phyloP scores from a whole-genome alignment of 2,888 invertebrate genomes.

The Graphium colonna region DNA sequence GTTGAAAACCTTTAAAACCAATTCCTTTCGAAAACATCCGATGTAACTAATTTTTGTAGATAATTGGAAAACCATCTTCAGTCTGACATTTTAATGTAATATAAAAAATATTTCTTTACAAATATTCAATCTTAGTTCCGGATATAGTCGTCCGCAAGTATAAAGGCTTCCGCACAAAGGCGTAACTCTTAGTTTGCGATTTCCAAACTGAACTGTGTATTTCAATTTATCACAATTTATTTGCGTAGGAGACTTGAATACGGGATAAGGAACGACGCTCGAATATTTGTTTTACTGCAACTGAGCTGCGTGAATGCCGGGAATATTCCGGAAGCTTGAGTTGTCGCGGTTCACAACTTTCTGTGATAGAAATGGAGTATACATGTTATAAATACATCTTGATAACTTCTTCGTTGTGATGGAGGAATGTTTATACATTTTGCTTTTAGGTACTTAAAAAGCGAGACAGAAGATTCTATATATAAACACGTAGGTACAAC shows the following conservation, averaged over 20 bases:
- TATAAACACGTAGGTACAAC: too few species aligned
- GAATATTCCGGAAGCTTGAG: neutral
- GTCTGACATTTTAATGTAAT: too few species aligned
- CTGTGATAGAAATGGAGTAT: neutral
- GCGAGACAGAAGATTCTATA: too few species aligned
- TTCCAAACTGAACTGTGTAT: slow-evolving; percentile 16
- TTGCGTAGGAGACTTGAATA: slow-evolving; percentile 20
- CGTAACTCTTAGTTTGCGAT: slow-evolving; percentile 18
- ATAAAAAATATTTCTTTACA: too few species aligned
- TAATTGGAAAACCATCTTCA: too few species aligned
- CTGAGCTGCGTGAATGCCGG: neutral
- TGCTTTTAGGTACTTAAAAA: too few species aligned
- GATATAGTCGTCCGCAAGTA: neutral
- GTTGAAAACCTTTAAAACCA: too few species aligned
- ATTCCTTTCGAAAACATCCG: too few species aligned
- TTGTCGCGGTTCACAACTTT: neutral
- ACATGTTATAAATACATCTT: too few species aligned
- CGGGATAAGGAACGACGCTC: slow-evolving; percentile 14
- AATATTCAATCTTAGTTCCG: neutral
- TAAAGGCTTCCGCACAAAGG: neutral
- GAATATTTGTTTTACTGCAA: slow-evolving; percentile 19
- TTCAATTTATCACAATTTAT: slow-evolving; percentile 24
- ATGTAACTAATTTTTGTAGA: too few species aligned
- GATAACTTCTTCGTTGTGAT: too few species aligned
- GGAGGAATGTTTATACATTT: too few species aligned